Evolutionary conservation across 2,888 invertebrate genomes (phyloP).

Genomic region (Cataglyphis altisquamis): DNA sequence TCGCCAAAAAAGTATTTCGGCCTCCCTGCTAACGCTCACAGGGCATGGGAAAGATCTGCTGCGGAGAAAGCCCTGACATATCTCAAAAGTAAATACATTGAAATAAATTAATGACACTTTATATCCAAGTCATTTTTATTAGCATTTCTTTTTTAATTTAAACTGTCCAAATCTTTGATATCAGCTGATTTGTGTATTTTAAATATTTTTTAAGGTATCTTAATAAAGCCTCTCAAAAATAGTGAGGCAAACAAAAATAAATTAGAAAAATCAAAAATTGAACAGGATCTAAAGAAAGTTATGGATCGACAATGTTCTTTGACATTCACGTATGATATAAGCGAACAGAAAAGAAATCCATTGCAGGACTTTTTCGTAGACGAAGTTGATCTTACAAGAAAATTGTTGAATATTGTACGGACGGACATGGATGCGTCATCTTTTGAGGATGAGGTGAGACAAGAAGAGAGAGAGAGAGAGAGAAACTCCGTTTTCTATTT

Average conservation of each 20-base stretch:
- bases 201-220: slow-evolving; percentile 55
- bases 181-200: slow-evolving; percentile 57
- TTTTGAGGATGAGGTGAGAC: slow-evolving; percentile 87
- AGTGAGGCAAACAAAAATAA: slow-evolving; percentile 58
- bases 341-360: slow-evolving; percentile 80
- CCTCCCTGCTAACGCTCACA: slow-evolving; percentile 94
- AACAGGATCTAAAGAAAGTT: slow-evolving; percentile 77
- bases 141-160: not conserved
- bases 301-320: slow-evolving; percentile 66
- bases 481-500: not conserved
- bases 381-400: slow-evolving; percentile 89
- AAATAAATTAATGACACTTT: not conserved
- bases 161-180: not conserved
- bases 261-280: slow-evolving; percentile 67
- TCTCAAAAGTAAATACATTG: slow-evolving; percentile 87
- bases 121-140: slow-evolving; percentile 12
- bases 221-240: slow-evolving; percentile 44
- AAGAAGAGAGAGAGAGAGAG: too few relatives aligned
- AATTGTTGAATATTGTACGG: slow-evolving; percentile 88
- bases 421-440: slow-evolving; percentile 83
- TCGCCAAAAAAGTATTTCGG: slow-evolving; percentile 91
- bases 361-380: slow-evolving; percentile 89
- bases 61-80: slow-evolving; percentile 89
- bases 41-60: slow-evolving; percentile 93
- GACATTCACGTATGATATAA: slow-evolving; percentile 32